Base-by-base conservation (phyloP, 2,113 vertebrate genomes). In the Carassius carassius region DNA sequence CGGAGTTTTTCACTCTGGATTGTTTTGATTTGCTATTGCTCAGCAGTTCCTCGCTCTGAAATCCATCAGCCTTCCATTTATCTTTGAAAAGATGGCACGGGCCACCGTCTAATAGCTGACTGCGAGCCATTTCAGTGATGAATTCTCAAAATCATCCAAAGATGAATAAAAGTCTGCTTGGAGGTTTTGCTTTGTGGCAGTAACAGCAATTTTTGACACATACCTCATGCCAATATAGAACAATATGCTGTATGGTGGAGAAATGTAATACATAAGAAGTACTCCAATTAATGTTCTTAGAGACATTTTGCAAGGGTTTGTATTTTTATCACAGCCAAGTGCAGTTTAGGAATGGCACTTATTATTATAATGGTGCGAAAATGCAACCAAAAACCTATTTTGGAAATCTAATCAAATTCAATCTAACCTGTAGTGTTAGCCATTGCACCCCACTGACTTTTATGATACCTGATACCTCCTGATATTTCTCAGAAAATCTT, bases 61-160 rank as follows among this genome's bases (percentile, higher is more conserved):
- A 90, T 88, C 89, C 88, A 90, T 89, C 87, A 88, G 63, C 49
- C 60, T 62, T 87, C 86, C 87, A 87, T 87, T 90, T 90, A 72
- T 87, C 84, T 82, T n/a, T 3, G 44, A 62, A 56, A 13, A 81
- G 58, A 85, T 67, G 54, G 76, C 77, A 78, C 60, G 13, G 83
- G 65, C 17, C 49, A 25, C 70, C 17, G 35, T 74, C 81, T 83
- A 80, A 90, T 86, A 81, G 84, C 70, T 83, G 47, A 81, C 87
- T n/a, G 62, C 10, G 70, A 76, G 80, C 86, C 85, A 89, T 90
- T 85, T 89, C 75, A 41, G 86, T 87, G 89, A 92, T 90, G 87
- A 86, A 90, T 88, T 82, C 56, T 81, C 67, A 56, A 88, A 89
- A 88, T 84, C 56, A 79, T 83, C 25, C 60, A 47, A 44, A 83